A percentile compares a stretch with the other conserved stretches of the same genome.
These are phyloP conservation scores for Tadarida brasiliensis DNA, from an alignment of 2,797 vertebrate genomes.

Conservation along the genomic window DNA sequence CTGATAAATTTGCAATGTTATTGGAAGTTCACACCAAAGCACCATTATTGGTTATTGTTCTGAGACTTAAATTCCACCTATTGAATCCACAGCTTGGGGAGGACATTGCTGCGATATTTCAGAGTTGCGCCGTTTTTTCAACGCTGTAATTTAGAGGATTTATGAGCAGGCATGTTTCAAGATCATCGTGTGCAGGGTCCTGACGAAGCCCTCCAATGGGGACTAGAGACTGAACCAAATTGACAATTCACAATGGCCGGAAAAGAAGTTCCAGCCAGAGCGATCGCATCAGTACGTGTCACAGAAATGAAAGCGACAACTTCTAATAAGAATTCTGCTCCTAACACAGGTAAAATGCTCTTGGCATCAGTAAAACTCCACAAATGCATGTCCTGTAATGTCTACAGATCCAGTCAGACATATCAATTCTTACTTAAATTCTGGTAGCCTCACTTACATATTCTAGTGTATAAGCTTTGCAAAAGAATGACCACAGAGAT, in stretches of 20 bases:
- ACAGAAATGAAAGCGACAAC: constrained; percentile 59
- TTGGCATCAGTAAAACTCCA: constrained; percentile 31
- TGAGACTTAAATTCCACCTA: constrained; percentile 61
- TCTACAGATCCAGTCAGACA: constrained; percentile 29
- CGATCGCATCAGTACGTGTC: not conserved
- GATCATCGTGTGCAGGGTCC: constrained; percentile 11
- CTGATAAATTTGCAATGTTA: constrained; percentile 25
- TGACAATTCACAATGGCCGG: constrained; percentile 61
- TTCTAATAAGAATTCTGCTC: constrained; percentile 47
- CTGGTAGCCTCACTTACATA: not conserved
- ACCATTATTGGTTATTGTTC: constrained; percentile 46
- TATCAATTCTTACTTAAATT: constrained; percentile 55
- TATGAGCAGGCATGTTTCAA: constrained; percentile 67
- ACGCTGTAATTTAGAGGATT: constrained; percentile 68
- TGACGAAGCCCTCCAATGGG: constrained; percentile 57
- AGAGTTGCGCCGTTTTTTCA: constrained; percentile 56
- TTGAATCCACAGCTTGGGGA: not conserved
- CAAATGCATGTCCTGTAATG: constrained; percentile 31
- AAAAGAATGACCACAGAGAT: constrained; percentile 21
- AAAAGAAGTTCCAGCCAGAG: not conserved
- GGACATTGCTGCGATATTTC: constrained; percentile 29
- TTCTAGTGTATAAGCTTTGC: not conserved
- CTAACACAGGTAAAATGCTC: not conserved
- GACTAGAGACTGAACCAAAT: not conserved
- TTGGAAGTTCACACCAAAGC: constrained; percentile 35